phyloP scores from a whole-genome alignment of 2,113 vertebrate genomes.

The Opisthocomus hoazin region DNA sequence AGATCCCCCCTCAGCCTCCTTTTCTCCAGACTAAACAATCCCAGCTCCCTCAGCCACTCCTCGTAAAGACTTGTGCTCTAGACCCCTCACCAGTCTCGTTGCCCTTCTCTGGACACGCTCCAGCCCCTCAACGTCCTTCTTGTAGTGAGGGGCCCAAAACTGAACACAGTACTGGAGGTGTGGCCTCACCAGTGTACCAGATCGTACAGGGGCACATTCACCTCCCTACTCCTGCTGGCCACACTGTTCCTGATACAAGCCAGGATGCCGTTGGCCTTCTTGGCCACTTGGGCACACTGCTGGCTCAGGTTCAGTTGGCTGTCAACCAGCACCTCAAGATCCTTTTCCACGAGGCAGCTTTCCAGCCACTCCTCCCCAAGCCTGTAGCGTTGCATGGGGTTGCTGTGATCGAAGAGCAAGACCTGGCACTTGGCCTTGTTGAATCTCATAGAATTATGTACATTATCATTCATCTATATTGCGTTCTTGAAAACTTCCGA shows the following conservation, averaged over 20 bases:
- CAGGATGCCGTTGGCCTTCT: neutral
- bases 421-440: neutral
- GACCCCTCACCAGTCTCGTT: accelerated
- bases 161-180: neutral
- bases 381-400: accelerated
- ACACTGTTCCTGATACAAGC: neutral
- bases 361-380: neutral
- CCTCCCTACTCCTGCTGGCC: neutral
- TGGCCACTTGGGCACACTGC: neutral
- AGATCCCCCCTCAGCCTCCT: neutral
- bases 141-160: neutral
- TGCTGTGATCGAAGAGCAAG: neutral
- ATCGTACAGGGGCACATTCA: neutral
- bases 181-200: neutral
- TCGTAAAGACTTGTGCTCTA: neutral
- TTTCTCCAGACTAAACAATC: neutral
- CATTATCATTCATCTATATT: neutral
- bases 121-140: neutral
- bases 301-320: neutral
- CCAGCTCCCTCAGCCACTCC: neutral
- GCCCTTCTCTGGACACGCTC: neutral
- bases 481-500: neutral
- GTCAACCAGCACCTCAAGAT: neutral
- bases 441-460: neutral
- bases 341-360: accelerated